Percentiles rank a stretch among this genome's conserved stretches.
phyloP scores from a whole-genome alignment of 1,140 invertebrate genomes.

The Phymorhynchus buccinoides region DNA sequence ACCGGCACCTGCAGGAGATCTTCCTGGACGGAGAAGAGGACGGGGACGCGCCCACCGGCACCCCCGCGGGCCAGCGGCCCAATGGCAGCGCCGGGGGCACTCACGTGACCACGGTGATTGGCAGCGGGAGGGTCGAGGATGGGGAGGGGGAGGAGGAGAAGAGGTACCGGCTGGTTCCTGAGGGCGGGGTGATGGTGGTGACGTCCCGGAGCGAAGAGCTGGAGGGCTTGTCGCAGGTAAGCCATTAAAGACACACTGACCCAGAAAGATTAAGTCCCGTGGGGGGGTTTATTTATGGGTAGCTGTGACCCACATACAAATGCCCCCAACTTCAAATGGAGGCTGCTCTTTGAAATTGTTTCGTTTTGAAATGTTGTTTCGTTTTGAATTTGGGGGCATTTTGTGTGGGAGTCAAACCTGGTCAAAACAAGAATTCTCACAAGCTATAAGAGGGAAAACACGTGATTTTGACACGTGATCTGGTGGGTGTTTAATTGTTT shows the following conservation, averaged over 20 bases:
- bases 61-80: neutral
- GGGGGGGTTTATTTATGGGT: no score
- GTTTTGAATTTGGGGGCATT: no score
- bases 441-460: no score
- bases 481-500: no score
- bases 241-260: no score
- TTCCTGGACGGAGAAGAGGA: constrained; percentile 38
- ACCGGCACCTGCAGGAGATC: constrained; percentile 48
- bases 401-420: no score
- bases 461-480: no score
- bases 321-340: no score
- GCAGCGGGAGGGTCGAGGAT: constrained; percentile 5
- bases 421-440: no score
- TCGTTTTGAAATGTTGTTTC: constrained; percentile 32
- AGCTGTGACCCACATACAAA: no score
- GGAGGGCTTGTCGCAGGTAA: constrained; percentile 49
- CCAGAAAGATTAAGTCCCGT: no score
- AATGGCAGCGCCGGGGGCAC: constrained; percentile 1
- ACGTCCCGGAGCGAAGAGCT: constrained; percentile 36
- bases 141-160: neutral
- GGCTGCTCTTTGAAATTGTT: no score
- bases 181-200: neutral
- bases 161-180: neutral
- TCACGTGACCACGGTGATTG: neutral
- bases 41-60: neutral